These are phyloP conservation scores for Tangara arthus DNA, from an alignment of 2,797 vertebrate genomes.

Conservation along the genomic window DNA sequence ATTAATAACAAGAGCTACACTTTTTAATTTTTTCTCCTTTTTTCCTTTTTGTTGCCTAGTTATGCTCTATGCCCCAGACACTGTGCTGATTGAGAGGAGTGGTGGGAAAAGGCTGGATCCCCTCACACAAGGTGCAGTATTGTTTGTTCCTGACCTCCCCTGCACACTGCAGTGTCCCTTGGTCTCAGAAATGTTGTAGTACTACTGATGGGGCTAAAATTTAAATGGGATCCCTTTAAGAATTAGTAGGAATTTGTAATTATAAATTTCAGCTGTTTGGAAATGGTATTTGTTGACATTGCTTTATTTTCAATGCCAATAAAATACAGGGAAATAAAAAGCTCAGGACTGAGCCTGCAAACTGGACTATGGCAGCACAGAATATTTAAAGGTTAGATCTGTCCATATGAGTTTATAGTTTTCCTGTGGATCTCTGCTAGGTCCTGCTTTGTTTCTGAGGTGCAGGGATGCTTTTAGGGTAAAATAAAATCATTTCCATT, in stretches of 20 bases:
- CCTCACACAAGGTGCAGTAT: constrained; percentile 81
- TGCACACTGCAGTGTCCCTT: background rate
- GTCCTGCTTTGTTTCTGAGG: background rate
- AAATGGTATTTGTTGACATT: background rate
- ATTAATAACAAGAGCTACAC: background rate
- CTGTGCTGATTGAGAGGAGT: constrained; percentile 83
- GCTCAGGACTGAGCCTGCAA: background rate
- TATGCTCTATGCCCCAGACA: constrained; percentile 83
- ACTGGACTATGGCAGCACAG: background rate
- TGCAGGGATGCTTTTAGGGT: background rate
- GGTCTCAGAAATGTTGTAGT: background rate
- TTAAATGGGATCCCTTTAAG: background rate
- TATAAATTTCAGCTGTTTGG: background rate
- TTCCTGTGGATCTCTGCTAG: background rate
- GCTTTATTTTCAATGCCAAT: background rate
- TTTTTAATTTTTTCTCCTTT: background rate
- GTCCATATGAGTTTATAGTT: background rate
- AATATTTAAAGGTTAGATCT: background rate
- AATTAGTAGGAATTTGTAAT: background rate
- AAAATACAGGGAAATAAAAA: background rate
- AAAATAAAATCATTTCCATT: background rate
- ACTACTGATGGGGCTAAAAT: background rate
- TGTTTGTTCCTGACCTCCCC: background rate
- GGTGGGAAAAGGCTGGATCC: constrained; percentile 83
- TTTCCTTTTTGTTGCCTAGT: constrained; percentile 67